Evolutionary conservation across 2,888 invertebrate species (phyloP), one percentile per base, ranked within the genome.

Genomic region (Sinodicranocentrus sp.): DNA sequence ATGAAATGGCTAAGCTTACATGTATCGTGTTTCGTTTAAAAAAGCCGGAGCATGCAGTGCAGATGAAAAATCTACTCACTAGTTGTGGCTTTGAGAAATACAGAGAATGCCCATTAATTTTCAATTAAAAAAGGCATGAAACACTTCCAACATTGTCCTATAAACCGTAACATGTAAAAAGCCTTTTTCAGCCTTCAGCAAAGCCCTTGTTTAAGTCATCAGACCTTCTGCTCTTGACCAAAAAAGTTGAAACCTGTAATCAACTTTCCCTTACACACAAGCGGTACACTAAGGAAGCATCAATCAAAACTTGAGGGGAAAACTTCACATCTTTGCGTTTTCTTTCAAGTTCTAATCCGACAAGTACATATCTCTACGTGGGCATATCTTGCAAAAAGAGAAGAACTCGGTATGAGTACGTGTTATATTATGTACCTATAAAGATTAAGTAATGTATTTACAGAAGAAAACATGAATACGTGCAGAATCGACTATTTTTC

Each of bases 171-270:
- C 33, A 33, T 39, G 39, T 39, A 39, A 13, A 39, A 52, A 52
- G 2, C 2, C 2, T 52, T 15, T 52, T 19, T 8, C 52, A 52
- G 8, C 23, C 57, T 25, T 57, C 57, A 23, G 19, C 57, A 10
- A 44, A 44, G 67, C 13, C 67, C 43, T 67, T 67, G 48, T 67
- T 67, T 67, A 67, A 67, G 67, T 67, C 67, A 44, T 67, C 67
- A 67, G 44, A 44, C 67, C 67, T 67, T 67, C 44, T 67, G 67
- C 25, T 67, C 23, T 44, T 67, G 67, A 43, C 44, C 44, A 44
- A 43, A 67, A 59, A 67, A 48, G 25, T 25, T 44, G 25, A 21
- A 67, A 67, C 67, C 67, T 23, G 44, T 44, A 67, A 67, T 67
- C 25, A 44, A 65, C 65, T 33, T 65, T 43, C 39, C 43, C 63